Evolutionary conservation across 1,140 invertebrate genomes (phyloP).

Genomic region (Ceratoteleas bidentatus): DNA sequence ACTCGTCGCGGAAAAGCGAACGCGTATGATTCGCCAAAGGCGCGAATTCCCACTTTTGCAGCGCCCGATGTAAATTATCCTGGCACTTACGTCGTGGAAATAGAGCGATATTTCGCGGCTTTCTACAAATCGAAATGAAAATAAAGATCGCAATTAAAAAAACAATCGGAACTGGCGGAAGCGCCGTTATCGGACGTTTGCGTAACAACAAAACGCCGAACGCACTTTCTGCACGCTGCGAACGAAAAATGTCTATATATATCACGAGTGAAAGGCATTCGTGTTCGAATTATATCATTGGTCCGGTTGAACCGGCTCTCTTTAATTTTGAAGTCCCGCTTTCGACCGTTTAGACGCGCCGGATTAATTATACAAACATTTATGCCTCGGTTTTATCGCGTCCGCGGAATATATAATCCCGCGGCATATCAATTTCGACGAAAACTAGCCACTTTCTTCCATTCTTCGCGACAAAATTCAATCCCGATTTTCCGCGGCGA

Average conservation of each 20-base stretch:
- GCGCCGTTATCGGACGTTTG: slow-evolving; percentile 19
- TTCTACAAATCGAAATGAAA: too few species aligned
- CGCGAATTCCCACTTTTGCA: too few species aligned
- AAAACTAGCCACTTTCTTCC: too few species aligned
- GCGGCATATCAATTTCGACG: background rate
- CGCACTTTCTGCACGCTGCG: slow-evolving; percentile 29
- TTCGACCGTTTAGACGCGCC: slow-evolving; percentile 22
- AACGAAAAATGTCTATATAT: slow-evolving; percentile 47
- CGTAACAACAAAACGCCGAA: slow-evolving; percentile 44
- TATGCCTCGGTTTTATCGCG: slow-evolving; percentile 29
- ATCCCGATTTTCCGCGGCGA: too few species aligned
- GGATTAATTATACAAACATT: slow-evolving; percentile 40
- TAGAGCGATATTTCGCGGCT: too few species aligned
- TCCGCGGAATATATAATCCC: slow-evolving; percentile 3
- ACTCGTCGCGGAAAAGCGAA: too few species aligned
- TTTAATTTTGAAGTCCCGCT: slow-evolving; percentile 47
- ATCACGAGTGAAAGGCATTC: slow-evolving; percentile 51
- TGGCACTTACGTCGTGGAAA: too few species aligned
- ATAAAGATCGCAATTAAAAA: slow-evolving; percentile 19
- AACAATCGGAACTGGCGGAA: slow-evolving; percentile 29
- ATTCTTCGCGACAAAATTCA: too few species aligned
- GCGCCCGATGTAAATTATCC: too few species aligned
- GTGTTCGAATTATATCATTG: slow-evolving; percentile 55
- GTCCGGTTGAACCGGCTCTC: slow-evolving; percentile 49
- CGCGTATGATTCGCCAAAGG: too few species aligned